Evolutionary conservation across 2,797 vertebrate genomes (phyloP).

Genomic region (Emydoidea blandingii): DNA sequence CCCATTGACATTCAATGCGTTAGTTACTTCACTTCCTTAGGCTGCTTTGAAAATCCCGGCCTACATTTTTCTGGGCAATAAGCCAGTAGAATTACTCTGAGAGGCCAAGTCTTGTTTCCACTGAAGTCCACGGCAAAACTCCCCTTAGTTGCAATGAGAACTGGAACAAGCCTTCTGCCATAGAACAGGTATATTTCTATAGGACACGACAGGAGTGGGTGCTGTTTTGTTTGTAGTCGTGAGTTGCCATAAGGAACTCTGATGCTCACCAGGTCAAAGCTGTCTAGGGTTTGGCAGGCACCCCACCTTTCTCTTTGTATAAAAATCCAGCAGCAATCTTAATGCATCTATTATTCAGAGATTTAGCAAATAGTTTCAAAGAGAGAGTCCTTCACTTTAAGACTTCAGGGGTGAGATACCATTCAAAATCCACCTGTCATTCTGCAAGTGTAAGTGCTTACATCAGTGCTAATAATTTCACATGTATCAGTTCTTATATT

Average conservation of each 20-base stretch:
- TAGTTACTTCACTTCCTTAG: neutral
- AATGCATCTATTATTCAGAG: fast-evolving
- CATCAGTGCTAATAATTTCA: fast-evolving
- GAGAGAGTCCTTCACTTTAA: neutral
- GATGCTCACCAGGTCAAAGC: neutral
- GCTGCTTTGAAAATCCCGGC: constrained; percentile 18
- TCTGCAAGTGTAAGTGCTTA: neutral
- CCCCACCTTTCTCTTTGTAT: constrained; percentile 13
- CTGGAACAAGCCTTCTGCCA: neutral
- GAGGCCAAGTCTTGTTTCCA: constrained; percentile 9
- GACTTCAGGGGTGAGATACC: neutral
- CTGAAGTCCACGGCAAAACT: constrained; percentile 27
- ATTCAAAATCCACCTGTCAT: fast-evolving
- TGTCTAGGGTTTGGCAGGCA: neutral
- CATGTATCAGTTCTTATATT: fast-evolving
- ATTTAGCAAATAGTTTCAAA: constrained; percentile 14
- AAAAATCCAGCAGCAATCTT: neutral
- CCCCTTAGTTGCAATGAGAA: constrained; percentile 8
- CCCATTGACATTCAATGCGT: neutral
- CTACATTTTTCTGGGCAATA: constrained; percentile 35
- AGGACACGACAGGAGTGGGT: constrained; percentile 26
- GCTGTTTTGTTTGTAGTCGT: constrained; percentile 4
- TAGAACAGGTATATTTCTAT: neutral
- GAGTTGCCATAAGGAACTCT: neutral
- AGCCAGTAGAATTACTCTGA: constrained; percentile 45